A percentile compares a stretch with the other conserved stretches of the same genome.
These are phyloP conservation scores for Branchinecta lindahli DNA, from an alignment of 1,140 invertebrate genomes.

Conservation along the genomic window DNA sequence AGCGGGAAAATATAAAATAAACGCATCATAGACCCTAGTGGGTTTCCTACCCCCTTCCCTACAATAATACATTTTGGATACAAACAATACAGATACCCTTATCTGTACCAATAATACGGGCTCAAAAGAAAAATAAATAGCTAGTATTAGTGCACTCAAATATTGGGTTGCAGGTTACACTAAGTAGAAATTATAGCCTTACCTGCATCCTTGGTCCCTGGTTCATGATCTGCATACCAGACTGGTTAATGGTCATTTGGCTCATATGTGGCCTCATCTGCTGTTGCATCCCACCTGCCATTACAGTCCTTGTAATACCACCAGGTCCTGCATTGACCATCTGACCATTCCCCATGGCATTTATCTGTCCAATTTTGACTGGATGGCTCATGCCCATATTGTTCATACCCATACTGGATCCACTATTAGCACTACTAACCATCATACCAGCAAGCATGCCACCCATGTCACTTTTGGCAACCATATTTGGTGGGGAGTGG, in stretches of 20 bases:
- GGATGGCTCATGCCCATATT: neutral
- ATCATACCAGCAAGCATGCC: neutral
- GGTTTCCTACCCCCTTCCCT: no score
- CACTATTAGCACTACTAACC: slow-evolving; percentile 5
- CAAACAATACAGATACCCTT: no score
- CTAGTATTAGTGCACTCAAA: no score
- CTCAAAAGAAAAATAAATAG: no score
- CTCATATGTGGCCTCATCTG: slow-evolving; percentile 4
- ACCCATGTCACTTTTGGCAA: neutral
- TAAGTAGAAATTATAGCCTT: neutral
- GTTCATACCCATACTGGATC: neutral
- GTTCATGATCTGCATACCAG: slow-evolving; percentile 3
- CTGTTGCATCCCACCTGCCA: neutral
- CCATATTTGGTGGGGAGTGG: neutral
- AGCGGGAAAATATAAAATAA: no score
- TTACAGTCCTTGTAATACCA: neutral
- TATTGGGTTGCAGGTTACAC: no score
- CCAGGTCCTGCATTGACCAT: slow-evolving; percentile 1
- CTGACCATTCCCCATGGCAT: neutral
- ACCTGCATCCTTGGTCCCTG: slow-evolving; percentile 5
- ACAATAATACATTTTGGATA: no score
- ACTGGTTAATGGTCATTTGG: neutral
- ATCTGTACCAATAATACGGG: no score
- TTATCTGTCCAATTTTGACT: neutral
- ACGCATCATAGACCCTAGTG: no score